A percentile compares a stretch with the other conserved stretches of the same genome.
Conservation (phyloP, 2,113 vertebrate genomes). For the Lates calcarifer region DNA sequence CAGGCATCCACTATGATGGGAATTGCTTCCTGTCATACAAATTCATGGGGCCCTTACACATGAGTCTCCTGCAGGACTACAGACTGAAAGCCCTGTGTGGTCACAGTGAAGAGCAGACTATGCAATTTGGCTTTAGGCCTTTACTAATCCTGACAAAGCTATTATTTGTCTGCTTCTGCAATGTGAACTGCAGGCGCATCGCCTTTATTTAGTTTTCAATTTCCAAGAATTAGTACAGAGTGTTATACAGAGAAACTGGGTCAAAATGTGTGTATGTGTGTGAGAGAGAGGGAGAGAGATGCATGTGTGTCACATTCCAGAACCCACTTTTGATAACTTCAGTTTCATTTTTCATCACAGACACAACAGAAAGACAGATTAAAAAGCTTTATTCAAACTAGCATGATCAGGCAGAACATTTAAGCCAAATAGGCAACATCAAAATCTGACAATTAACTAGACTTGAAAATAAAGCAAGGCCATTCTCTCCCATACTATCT, state of each 20-base stretch:
- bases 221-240: constrained; percentile 75
- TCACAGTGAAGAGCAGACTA: constrained; percentile 50
- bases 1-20: neutral
- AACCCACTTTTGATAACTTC: constrained; percentile 54
- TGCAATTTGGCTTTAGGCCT: constrained; percentile 56
- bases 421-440: constrained; percentile 79
- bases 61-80: constrained; percentile 35
- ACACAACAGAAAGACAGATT: constrained; percentile 63
- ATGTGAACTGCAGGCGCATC: constrained; percentile 62
- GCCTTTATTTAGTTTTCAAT: constrained; percentile 74
- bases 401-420: constrained; percentile 82
- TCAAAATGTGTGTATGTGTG: constrained; percentile 66
- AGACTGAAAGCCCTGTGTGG: constrained; percentile 50
- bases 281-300: neutral
- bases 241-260: constrained; percentile 69
- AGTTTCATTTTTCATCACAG: constrained; percentile 54
- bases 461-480: constrained; percentile 73
- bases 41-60: constrained; percentile 22
- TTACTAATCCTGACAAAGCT: constrained; percentile 70
- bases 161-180: constrained; percentile 66
- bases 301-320: constrained; percentile 45
- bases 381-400: constrained; percentile 84
- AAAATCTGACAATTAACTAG: constrained; percentile 71
- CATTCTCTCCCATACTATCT: constrained; percentile 75
- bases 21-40: neutral